Evolutionary conservation across 1,140 invertebrate genomes (phyloP), one percentile per base, ranked within the genome.

Genomic region (Lethrus apterus): DNA sequence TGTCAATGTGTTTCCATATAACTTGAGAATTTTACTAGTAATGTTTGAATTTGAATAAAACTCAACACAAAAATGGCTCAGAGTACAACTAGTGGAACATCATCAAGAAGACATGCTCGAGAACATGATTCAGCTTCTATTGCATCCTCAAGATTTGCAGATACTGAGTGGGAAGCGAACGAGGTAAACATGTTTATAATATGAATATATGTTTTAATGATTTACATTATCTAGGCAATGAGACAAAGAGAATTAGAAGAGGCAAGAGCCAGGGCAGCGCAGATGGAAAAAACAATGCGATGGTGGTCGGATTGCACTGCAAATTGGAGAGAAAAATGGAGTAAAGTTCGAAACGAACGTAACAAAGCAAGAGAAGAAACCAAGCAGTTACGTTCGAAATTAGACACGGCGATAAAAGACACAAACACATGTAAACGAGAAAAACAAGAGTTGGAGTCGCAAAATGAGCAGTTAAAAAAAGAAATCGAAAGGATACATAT

Each of bases 281-380:
- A 98, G 68, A 97, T 98, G 93, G 93, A 98, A 65, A 98, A 98
- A 70, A 98, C 94, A 0, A 97, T 98, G 91, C 73, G 90, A 40
- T 98, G 93, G 93, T 98, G 93, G 93, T 87, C 84, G 0, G 86
- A 89, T 55, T 91, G 87, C 63, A 96, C 93, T 0, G 83, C 84
- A 9, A 88, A 89, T 60, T 91, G 87, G 87, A 74, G 93, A 5
- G 90, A 95, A 66, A 97, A 97, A 64, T 98, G 93, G 94, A 93
- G 87, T 66, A 94, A 95, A 70, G 82, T 88, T 4, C 70, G 87
- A 33, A 86, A 83, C 60, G 88, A 93, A 69, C 73, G 88, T 13
- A 92, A 92, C 59, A 84, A 89, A 67, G 83, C 89, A 0, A 67
- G 89, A 24, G 91, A 94, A 59, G 91, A 95, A 67, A 76, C 81